phyloP scores from a whole-genome alignment of 2,113 vertebrate genomes.

The Mesembrinibis cayennensis region DNA sequence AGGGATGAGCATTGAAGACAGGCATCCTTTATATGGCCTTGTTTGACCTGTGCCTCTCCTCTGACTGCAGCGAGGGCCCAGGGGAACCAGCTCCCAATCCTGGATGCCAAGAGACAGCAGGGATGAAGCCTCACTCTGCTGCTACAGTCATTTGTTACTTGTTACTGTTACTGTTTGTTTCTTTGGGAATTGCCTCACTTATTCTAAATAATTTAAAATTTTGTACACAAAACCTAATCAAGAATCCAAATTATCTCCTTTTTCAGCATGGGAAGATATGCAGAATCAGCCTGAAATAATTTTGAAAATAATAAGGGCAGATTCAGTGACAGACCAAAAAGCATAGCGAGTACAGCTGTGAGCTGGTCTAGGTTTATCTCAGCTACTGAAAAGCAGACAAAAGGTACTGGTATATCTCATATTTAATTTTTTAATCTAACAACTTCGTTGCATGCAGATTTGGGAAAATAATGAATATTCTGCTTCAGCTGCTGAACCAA shows the following conservation, averaged over 20 bases:
- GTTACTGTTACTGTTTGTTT: constrained; percentile 8
- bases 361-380: constrained; percentile 49
- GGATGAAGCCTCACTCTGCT: neutral
- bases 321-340: constrained; percentile 12
- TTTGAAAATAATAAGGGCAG: neutral
- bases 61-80: neutral
- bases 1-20: no score
- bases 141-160: neutral
- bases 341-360: constrained; percentile 20
- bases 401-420: constrained; percentile 7
- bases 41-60: neutral
- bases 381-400: constrained; percentile 36
- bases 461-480: constrained; percentile 27
- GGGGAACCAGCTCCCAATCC: neutral
- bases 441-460: neutral
- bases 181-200: constrained; percentile 44
- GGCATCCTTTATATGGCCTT: no score
- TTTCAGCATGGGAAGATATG: constrained; percentile 20
- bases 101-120: neutral
- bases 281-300: constrained; percentile 46
- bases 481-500: constrained; percentile 24
- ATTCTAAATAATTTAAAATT: constrained; percentile 54
- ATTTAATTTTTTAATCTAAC: neutral
- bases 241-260: constrained; percentile 40
- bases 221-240: constrained; percentile 66